These are phyloP conservation scores for Phasianus colchicus DNA, from an alignment of 2,113 vertebrate species.

Conservation along the genomic window DNA sequence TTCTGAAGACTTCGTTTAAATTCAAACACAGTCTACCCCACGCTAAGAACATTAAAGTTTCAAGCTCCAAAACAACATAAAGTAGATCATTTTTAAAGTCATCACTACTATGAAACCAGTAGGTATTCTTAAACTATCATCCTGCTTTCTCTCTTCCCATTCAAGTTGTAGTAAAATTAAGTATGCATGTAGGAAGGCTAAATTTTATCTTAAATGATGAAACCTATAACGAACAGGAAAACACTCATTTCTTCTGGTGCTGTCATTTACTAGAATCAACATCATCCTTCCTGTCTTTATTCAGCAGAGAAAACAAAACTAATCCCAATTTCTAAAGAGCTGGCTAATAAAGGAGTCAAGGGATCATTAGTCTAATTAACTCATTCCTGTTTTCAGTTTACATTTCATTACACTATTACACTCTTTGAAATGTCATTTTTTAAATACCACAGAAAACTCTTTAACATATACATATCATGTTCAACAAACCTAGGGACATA, in stretches of 20 bases:
- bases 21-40: neutral
- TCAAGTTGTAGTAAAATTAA: neutral
- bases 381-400: slow-evolving; percentile 77
- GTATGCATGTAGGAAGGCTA: neutral
- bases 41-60: neutral
- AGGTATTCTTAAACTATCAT: neutral
- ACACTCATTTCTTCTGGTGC: slow-evolving; percentile 67
- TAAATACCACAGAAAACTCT: slow-evolving; percentile 72
- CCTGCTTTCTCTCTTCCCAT: neutral
- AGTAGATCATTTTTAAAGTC: slow-evolving; percentile 1
- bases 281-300: slow-evolving; percentile 74
- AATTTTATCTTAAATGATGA: slow-evolving; percentile 51
- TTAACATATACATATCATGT: slow-evolving; percentile 55
- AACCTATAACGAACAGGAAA: slow-evolving; percentile 52
- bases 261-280: slow-evolving; percentile 77
- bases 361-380: slow-evolving; percentile 79
- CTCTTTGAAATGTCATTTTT: slow-evolving; percentile 73
- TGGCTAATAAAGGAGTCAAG: slow-evolving; percentile 76
- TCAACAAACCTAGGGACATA: slow-evolving; percentile 39
- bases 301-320: slow-evolving; percentile 77
- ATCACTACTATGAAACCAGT: neutral
- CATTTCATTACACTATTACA: slow-evolving; percentile 77
- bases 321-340: slow-evolving; percentile 77
- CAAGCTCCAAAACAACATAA: neutral
- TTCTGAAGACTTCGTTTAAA: neutral